Evolutionary conservation across 2,888 invertebrate genomes (phyloP), one percentile per base, ranked within the genome.

Genomic region (Drosophila pseudotakahashii): DNA sequence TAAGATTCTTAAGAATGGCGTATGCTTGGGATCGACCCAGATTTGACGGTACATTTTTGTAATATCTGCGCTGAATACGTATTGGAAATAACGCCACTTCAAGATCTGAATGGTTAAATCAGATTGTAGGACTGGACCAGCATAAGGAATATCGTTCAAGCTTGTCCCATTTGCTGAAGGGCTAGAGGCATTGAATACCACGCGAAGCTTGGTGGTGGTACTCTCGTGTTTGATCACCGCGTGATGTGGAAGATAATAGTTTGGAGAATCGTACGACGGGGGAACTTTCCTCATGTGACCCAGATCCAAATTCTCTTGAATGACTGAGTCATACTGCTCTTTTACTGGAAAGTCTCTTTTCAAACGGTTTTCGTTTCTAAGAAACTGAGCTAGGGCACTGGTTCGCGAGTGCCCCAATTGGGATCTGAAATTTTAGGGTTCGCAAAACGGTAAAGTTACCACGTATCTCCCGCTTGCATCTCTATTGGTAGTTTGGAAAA

Each of bases 21-120:
- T 13, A 36, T 36, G 34, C 34, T 36, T 36, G 34, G 34, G 34
- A 36, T 36, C 34, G 34, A 36, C 11, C 34, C 34, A 36, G 34
- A 36, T 36, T 36, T 36, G 34, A 36, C 34, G 34, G 34, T 3
- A 36, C 34, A 36, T 36, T 13, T 36, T 36, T 11, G 36, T 36
- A 36, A 36, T 36, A 13, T 13, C 36, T 36, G 36, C 36, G 5
- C 36, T 36, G 36, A 36, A 36, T 6, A 36, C 36, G 36, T 36
- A 36, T 36, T 36, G 13, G n/a, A 36, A 36, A 36, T 36, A 36
- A 36, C 36, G n/a, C 36, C 13, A 13, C 36, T 36, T 36, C 36
- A 36, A 36, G 36, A 36, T 36, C 36, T 36, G 36, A 36, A 36
- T 36, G 36, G 36, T 36, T 36, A 36, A 36, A 36, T 36, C 36